Evolutionary conservation across 2,113 vertebrate genomes (phyloP).

Genomic region (Osmerus mordax): DNA sequence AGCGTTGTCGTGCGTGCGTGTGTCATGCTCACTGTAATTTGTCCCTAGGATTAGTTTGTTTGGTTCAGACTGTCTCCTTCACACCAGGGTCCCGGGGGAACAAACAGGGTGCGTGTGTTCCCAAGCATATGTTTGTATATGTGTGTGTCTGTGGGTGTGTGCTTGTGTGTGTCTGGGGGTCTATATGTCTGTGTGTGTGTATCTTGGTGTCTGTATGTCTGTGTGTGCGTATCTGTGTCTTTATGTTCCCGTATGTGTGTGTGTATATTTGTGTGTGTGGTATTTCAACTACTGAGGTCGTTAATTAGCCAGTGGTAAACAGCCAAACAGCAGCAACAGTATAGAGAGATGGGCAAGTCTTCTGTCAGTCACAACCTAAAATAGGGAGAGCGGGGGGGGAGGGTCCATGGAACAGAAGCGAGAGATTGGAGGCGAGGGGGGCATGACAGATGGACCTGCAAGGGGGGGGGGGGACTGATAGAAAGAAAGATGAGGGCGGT

Average conservation of each 20-base stretch:
- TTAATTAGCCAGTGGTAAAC: slow-evolving; percentile 34
- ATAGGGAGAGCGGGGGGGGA: neutral
- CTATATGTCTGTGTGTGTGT: neutral
- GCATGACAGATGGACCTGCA: neutral
- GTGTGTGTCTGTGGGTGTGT: slow-evolving; percentile 4
- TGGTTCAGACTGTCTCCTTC: slow-evolving; percentile 42
- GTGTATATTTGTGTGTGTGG: slow-evolving; percentile 10
- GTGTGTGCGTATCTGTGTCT: neutral
- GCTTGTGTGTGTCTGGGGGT: neutral
- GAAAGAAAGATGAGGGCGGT: neutral
- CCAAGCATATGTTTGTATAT: neutral
- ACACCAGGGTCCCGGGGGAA: slow-evolving; percentile 28
- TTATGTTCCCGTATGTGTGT: slow-evolving; percentile 7
- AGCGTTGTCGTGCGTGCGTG: neutral
- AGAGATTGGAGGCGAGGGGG: neutral
- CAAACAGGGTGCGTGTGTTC: slow-evolving; percentile 10
- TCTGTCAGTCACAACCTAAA: neutral
- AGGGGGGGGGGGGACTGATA: neutral
- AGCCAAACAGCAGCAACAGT: slow-evolving; percentile 21
- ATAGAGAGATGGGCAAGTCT: neutral
- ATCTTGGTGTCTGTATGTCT: too few species aligned
- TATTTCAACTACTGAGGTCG: slow-evolving; percentile 36
- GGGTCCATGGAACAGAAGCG: neutral
- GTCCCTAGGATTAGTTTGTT: slow-evolving; percentile 50
- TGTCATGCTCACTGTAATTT: slow-evolving; percentile 16